Percentiles rank a stretch among this genome's conserved stretches.
phyloP scores from a whole-genome alignment of 2,113 vertebrate genomes.

The Fregata magnificens region DNA sequence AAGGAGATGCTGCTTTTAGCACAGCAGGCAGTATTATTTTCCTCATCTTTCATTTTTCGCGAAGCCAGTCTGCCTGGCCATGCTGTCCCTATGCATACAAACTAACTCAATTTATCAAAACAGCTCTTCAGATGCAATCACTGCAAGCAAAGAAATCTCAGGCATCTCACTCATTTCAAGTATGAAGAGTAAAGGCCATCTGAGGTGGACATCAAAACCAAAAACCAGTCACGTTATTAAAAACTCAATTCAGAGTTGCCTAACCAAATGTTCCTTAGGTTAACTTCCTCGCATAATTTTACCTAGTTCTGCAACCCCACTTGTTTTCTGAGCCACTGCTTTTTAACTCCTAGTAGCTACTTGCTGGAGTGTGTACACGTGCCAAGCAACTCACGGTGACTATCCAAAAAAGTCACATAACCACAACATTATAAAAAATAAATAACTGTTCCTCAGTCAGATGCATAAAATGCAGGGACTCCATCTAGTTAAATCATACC shows the following conservation, averaged over 20 bases:
- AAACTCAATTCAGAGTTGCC: neutral
- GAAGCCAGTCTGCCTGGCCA: neutral
- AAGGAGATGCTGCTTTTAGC: neutral
- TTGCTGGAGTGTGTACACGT: rapidly evolving
- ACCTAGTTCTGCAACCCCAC: neutral
- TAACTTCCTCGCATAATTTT: neutral
- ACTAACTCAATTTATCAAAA: neutral
- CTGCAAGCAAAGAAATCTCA: neutral
- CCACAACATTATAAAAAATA: neutral
- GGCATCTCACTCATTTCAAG: neutral
- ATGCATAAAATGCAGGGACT: neutral
- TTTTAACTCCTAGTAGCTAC: neutral
- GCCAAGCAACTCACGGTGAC: neutral
- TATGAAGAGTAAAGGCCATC: neutral
- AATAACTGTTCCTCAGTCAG: neutral
- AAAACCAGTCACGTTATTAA: neutral
- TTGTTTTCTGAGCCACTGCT: neutral
- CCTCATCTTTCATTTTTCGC: neutral
- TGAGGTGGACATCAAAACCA: neutral
- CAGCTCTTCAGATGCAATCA: neutral
- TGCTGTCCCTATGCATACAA: neutral
- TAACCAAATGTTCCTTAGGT: neutral
- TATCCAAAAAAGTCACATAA: neutral
- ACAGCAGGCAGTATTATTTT: neutral
- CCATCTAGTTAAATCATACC: too few relatives aligned